phyloP scores from a whole-genome alignment of 35 echinoderm and acorn worm genomes.

The Ophiothrix spiculata region DNA sequence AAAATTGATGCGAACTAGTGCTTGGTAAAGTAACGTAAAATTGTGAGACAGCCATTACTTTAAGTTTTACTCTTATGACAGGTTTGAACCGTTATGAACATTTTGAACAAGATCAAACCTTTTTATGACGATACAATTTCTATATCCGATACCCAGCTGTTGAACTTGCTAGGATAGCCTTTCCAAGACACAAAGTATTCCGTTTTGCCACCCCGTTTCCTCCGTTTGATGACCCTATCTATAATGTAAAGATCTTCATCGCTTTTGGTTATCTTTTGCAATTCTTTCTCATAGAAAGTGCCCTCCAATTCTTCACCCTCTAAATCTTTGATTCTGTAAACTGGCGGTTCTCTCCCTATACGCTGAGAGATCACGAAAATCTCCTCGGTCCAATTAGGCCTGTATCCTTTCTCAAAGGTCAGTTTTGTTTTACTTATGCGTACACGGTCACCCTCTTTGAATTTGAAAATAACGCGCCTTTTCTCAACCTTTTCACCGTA shows the following conservation, averaged over 20 bases:
- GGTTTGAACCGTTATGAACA: too few species aligned
- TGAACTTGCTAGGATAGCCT: constrained; percentile 71
- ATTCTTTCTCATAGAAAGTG: constrained; percentile 27
- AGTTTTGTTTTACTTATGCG: constrained; percentile 39
- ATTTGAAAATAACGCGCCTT: background rate
- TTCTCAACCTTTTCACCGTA: background rate
- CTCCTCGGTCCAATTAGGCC: constrained; percentile 46
- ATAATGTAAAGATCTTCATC: constrained; percentile 17
- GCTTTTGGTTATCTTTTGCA: background rate
- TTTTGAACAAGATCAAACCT: too few species aligned
- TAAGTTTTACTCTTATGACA: too few species aligned
- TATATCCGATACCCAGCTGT: constrained; percentile 58
- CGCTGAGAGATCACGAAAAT: constrained; percentile 16
- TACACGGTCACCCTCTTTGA: constrained; percentile 36
- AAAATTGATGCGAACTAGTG: constrained; percentile 29
- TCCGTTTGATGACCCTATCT: constrained; percentile 51
- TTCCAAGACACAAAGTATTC: constrained; percentile 79
- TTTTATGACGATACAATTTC: too few species aligned
- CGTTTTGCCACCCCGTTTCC: constrained; percentile 32
- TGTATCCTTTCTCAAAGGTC: constrained; percentile 45
- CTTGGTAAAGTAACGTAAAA: constrained; percentile 30
- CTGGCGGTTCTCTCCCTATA: background rate
- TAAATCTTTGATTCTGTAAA: background rate
- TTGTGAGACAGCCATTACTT: constrained; percentile 18
- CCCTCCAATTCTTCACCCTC: constrained; percentile 2